Base-by-base conservation (phyloP, 2,797 vertebrate species). In the Kryptopterus vitreolus region DNA sequence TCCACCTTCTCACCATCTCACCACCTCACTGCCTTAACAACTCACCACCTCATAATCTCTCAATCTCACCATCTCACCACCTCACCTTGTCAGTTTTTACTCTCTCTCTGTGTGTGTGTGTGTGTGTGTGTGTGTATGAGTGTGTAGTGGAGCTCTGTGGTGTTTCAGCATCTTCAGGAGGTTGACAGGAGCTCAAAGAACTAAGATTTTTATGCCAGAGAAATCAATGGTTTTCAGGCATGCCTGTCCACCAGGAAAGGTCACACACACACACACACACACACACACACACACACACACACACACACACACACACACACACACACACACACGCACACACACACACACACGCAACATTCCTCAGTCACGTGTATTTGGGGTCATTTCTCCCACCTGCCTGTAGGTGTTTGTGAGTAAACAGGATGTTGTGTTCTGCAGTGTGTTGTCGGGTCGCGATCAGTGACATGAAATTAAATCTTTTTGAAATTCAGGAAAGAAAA, bases 201-300 rank as follows among this genome's bases (percentile, higher is more conserved):
- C 31, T 35, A 22, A 22, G 8, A 35, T 62, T 33, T 31, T 62
- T 31, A 33, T 62, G 59, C 26, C 15, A 33, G 29, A 31, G 29
- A 62, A 62, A 62, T 62, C 59, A 61, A 31, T 31, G 15, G 59
- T 15, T 7, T 61, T 61, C 26, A 62, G 26, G 29, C 7, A 33
- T 20, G 16, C 16, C 31, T 63, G 31, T 63, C 61, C 61, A 62
- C 29, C 61, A 63, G 61, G 61, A 63, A 35, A 63, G 61, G 61
- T 62, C 59, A 20, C 29, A 4, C 13, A 59, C 57, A 16, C 26
- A 31, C 26, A 10, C 61, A 11, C 8, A 20, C 16, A 10, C 31
- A 20, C 29, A 20, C 31, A 20, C 59, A 20, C 59, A 20, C 29
- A 20, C 29, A 10, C 59, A 20, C 16, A 33, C 29, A 24, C 55